Conservation (phyloP, 2,797 vertebrate species). For the Esox masquinongy region DNA sequence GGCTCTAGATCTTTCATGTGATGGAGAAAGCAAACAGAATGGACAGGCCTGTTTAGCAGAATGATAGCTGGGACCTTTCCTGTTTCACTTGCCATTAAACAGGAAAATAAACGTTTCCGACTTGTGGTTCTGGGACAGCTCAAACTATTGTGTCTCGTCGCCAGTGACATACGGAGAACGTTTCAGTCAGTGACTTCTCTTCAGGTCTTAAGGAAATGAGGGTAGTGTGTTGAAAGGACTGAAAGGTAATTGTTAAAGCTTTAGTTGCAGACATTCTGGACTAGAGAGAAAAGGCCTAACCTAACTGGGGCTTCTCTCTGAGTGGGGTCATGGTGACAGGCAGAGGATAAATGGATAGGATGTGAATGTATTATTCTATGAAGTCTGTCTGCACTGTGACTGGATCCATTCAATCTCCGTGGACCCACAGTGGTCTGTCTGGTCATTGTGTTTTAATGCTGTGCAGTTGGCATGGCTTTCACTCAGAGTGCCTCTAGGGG, state of each 20-base stretch:
- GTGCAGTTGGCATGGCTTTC: conserved; percentile 45
- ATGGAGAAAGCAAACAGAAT: conserved; percentile 8
- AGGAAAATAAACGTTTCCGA: conserved; percentile 28
- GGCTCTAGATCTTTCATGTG: conserved; percentile 2
- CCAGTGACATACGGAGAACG: conserved; percentile 41
- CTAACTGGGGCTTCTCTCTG: not conserved
- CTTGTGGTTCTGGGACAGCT: not conserved
- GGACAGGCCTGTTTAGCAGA: conserved; percentile 3
- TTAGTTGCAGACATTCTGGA: not conserved
- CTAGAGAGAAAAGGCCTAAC: not conserved
- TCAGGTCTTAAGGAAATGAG: not conserved
- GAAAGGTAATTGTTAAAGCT: conserved; percentile 13
- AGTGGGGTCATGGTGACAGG: not conserved
- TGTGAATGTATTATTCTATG: conserved; percentile 68
- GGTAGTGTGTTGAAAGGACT: conserved; percentile 20
- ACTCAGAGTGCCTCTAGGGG: conserved; percentile 16
- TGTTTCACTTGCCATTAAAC: conserved; percentile 38
- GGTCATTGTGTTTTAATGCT: conserved; percentile 57
- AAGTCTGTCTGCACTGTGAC: conserved; percentile 67
- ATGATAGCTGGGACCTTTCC: conserved; percentile 25
- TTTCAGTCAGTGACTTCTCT: conserved; percentile 35
- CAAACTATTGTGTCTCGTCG: conserved; percentile 16
- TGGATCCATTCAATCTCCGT: conserved; percentile 53
- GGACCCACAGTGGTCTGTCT: conserved; percentile 18
- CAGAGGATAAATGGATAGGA: conserved; percentile 36